Evolutionary conservation across 2,888 invertebrate genomes (phyloP).

Genomic region (Rhorus exstirpatorius): DNA sequence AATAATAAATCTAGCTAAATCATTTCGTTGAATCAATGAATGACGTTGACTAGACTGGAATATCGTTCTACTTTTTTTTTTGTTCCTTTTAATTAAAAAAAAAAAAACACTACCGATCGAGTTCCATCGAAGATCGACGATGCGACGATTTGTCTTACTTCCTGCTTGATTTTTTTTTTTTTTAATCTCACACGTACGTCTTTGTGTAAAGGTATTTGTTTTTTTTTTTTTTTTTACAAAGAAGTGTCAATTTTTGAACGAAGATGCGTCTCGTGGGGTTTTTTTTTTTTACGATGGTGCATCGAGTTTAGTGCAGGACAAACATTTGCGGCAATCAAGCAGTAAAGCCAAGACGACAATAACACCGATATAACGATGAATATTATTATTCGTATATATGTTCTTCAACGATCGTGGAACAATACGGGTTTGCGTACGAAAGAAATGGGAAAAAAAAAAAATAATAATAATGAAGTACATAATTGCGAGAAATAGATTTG

Average conservation of each 20-base stretch:
- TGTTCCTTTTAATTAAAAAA: not conserved
- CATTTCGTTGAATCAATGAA: slow-evolving; percentile 20
- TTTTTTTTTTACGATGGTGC: slow-evolving; percentile 75
- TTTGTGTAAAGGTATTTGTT: too few species aligned
- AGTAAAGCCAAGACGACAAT: slow-evolving; percentile 81
- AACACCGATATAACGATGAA: slow-evolving; percentile 73
- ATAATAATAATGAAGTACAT: not conserved
- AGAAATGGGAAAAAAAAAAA: not conserved
- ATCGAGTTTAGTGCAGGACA: slow-evolving; percentile 75
- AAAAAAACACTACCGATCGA: slow-evolving; percentile 37
- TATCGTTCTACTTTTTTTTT: slow-evolving; percentile 16
- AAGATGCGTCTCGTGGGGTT: slow-evolving; percentile 75
- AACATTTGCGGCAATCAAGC: slow-evolving; percentile 79
- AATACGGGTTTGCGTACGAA: not conserved
- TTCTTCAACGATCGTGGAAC: slow-evolving; percentile 46
- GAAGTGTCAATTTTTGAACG: slow-evolving; percentile 58
- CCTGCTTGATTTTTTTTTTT: slow-evolving; percentile 30
- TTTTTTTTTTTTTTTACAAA: slow-evolving; percentile 15
- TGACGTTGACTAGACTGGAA: slow-evolving; percentile 25
- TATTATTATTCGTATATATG: slow-evolving; percentile 6
- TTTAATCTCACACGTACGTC: too few species aligned
- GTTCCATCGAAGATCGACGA: slow-evolving; percentile 46
- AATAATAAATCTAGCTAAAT: slow-evolving; percentile 28
- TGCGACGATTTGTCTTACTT: slow-evolving; percentile 45
- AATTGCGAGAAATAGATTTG: not conserved